Evolutionary conservation across 2,113 vertebrate species (phyloP).

Genomic region (Fukomys damarensis): DNA sequence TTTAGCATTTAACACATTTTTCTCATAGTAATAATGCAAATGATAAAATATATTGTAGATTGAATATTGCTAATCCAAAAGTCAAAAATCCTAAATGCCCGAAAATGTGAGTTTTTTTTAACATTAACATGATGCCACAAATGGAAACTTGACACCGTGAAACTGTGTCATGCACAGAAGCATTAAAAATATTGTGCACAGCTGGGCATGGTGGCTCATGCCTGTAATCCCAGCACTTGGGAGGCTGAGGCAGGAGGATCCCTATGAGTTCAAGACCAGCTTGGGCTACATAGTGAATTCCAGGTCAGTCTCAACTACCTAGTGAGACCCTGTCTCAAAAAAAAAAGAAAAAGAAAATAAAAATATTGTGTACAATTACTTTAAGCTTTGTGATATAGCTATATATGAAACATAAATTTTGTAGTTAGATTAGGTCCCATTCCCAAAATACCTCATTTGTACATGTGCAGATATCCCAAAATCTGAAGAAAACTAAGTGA

Average conservation of each 20-base stretch:
- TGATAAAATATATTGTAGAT: slow-evolving; percentile 23
- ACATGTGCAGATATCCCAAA: neutral
- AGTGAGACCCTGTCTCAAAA: no score
- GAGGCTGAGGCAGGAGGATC: no score
- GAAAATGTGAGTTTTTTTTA: neutral
- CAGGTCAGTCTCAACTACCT: no score
- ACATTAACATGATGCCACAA: neutral
- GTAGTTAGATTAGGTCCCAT: neutral
- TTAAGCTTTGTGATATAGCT: neutral
- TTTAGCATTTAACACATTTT: slow-evolving; percentile 22
- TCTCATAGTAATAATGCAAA: slow-evolving; percentile 13
- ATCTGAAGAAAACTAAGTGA: neutral
- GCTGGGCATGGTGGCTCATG: no score
- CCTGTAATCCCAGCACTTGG: no score
- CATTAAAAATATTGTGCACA: neutral
- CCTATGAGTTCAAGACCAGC: no score
- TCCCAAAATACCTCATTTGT: neutral
- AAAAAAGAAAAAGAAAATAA: no score
- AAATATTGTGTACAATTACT: neutral
- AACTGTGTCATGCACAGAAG: neutral
- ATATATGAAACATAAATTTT: neutral
- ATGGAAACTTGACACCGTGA: neutral
- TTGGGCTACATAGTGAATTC: no score
- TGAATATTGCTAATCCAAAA: neutral
- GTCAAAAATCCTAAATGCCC: neutral